Base-by-base conservation (phyloP, 2,888 invertebrate genomes). In the Polyommatus iphigenia region DNA sequence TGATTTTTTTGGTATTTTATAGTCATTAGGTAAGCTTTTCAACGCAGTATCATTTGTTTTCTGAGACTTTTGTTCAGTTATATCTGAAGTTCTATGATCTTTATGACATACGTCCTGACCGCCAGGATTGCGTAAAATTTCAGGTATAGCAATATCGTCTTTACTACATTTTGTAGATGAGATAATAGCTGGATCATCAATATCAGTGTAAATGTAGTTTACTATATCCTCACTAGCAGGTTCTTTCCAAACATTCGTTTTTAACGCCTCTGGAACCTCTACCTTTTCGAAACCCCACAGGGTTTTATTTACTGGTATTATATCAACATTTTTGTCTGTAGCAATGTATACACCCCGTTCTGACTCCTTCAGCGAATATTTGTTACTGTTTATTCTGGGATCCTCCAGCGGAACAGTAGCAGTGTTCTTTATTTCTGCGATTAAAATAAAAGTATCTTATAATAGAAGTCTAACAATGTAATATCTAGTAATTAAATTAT, bases 341-440 rank as follows among this genome's bases (percentile, higher is more conserved):
- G 84, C 82, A 77, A 91, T 81, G 50, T 82, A 79, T 20, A 82
- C 80, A 81, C 83, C 85, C 10, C 86, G 87, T 80, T 85, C 84
- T 78, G 86, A 82, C 59, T 80, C 84, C 78, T 83, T 82, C 75
- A 88, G 54, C 50, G 85, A 62, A 84, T 92, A 92, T 79, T 85
- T 89, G 59, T 85, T 87, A 83, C 89, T 90, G 24, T 82, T 82
- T 71, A 85, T 78, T 83, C 93, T 87, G 8, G 93, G 93, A 81
- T 93, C 93, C 73, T 90, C 91, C 29, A 89, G 82, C 10, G 85
- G 82, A 36, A 81, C 82, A 76, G 81, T 80, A 78, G 90, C 85
- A 50, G 85, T 88, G 46, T 82, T 78, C 83, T 81, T 88, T 76
- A 91, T 91, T 89, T 91, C 93, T 93, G 85, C 59, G 88, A 90